Base-by-base conservation (phyloP, 2,113 vertebrate genomes). In the Gadus macrocephalus region DNA sequence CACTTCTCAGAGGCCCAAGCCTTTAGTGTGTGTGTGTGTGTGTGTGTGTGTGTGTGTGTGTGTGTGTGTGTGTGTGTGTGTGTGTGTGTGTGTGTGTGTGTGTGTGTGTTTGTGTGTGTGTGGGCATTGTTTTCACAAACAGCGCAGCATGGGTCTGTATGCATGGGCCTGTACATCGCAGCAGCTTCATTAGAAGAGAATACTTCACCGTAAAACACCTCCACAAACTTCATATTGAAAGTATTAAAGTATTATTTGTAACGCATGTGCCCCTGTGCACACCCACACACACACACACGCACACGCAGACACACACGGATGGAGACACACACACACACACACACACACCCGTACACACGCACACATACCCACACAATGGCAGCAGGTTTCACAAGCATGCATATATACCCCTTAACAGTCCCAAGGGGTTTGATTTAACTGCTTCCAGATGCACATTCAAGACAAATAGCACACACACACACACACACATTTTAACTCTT, bases 1-100 rank as follows among this genome's bases (percentile, higher is more conserved):
- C 79, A 87, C 89, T 86, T 89, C 90, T 88, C 71, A 69, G 82
- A 90, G 89, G 89, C 85, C 86, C 84, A 80, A 78, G 86, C 88
- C 82, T 89, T 86, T 76, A 15, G 69, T 69, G 75, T 76, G 77
- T 75, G 55, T 66, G 63, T 67, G 70, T 69, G 74, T 76, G 77
- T 75, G 70, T 72, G 62, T 61, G 77, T 76, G 78, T 78, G 76
- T 56, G 66, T 56, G 53, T 56, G 49, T 56, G 49, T 76, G 67
- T 53, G 68, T 66, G 72, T 77, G 76, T 74, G 68, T 71, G 59
- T 60, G 73, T 71, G 78, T 79, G 75, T 49, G 35, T 49, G 35
- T 49, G 16, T 53, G 17, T 58, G 22, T 68, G 66, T 28, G 53
- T 31, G 53, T 3, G 19, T 31, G 27, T 31, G 53, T 53, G 53